Percentiles rank a stretch among this genome's conserved stretches.
Evolutionary conservation across 2,113 vertebrate species (phyloP).

Genomic region (Hypocryptadius cinnamomeus): DNA sequence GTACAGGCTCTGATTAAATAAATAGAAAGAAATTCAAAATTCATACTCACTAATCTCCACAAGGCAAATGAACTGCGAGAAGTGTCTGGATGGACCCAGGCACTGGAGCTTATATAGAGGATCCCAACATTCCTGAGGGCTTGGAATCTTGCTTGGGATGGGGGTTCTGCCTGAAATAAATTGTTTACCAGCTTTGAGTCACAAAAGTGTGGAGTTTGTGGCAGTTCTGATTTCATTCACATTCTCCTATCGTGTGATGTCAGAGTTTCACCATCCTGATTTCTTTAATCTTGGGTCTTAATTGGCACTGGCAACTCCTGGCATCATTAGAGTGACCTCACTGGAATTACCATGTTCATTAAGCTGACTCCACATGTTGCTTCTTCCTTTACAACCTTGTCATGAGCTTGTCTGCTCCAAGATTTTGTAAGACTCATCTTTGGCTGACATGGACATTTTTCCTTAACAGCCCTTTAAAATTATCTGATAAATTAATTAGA

Average conservation of each 20-base stretch:
- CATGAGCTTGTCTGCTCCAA: neutral
- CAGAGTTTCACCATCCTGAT: neutral
- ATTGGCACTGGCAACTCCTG: neutral
- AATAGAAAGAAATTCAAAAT: neutral
- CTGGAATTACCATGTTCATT: neutral
- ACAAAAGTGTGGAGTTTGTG: neutral
- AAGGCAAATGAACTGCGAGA: accelerated
- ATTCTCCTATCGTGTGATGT: neutral
- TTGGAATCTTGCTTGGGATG: neutral
- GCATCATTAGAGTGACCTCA: neutral
- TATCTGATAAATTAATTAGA: neutral
- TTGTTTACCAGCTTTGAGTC: neutral
- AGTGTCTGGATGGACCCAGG: neutral
- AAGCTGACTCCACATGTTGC: slow-evolving; percentile 6
- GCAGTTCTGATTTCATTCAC: neutral
- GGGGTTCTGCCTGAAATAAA: neutral
- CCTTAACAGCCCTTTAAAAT: neutral
- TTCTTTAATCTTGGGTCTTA: slow-evolving; percentile 35
- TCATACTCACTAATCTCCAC: neutral
- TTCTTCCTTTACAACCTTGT: neutral
- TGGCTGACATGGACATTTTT: neutral
- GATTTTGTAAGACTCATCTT: neutral
- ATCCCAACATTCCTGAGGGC: neutral
- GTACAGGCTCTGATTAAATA: neutral
- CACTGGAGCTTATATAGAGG: neutral